Conservation (phyloP, 1,140 invertebrate species). For the Aphelenchoides fujianensis region DNA sequence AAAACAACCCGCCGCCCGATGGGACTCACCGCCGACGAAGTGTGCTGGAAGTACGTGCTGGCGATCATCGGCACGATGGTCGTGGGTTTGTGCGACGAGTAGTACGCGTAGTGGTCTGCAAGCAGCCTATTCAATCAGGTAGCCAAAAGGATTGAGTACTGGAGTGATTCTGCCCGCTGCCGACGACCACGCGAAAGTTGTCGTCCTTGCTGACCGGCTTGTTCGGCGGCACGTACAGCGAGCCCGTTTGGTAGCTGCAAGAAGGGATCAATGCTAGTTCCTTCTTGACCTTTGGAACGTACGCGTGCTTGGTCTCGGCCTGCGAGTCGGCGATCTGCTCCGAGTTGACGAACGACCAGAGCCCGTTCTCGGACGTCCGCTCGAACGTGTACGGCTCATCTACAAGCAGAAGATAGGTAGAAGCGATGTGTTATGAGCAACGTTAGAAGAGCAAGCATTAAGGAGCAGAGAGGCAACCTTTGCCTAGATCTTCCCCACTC, state of each 20-base stretch:
- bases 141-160: too few relatives aligned
- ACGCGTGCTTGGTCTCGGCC: conserved; percentile 1
- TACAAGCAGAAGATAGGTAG: neutral
- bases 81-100: conserved; percentile 17
- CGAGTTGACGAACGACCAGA: conserved; percentile 36
- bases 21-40: conserved; percentile 32
- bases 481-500: too few relatives aligned
- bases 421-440: neutral
- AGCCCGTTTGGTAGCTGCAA: neutral
- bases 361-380: conserved; percentile 15
- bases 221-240: neutral
- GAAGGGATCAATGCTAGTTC: too few relatives aligned
- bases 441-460: too few relatives aligned
- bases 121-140: too few relatives aligned
- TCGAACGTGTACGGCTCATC: conserved; percentile 2
- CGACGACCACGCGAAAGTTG: conserved; percentile 45
- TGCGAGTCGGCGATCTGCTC: conserved; percentile 15
- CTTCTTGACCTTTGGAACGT: too few relatives aligned
- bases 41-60: conserved; percentile 46
- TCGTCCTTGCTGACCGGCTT: neutral
- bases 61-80: conserved; percentile 44
- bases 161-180: conserved; percentile 37
- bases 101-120: conserved; percentile 51
- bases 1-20: too few relatives aligned
- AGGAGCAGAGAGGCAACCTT: too few relatives aligned